Evolutionary conservation across 2,797 vertebrate species (phyloP).

Genomic region (Coregonus suidteri): DNA sequence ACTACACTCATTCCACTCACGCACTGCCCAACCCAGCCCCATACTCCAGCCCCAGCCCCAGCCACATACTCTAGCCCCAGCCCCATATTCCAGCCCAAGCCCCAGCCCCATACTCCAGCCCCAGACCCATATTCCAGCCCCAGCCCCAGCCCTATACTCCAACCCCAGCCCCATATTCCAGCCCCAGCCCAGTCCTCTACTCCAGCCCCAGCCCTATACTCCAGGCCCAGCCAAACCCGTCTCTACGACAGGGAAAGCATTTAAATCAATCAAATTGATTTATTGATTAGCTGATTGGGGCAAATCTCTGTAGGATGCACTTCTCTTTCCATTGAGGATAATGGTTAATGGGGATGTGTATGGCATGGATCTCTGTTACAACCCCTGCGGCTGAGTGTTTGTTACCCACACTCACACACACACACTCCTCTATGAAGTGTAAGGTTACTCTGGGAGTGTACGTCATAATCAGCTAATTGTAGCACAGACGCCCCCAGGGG

Average conservation of each 20-base stretch:
- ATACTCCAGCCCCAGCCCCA: too few relatives aligned
- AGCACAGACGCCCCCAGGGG: slow-evolving; percentile 10
- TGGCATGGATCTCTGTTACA: slow-evolving; percentile 36
- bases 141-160: background rate
- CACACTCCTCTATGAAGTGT: slow-evolving; percentile 22
- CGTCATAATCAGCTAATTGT: slow-evolving; percentile 33
- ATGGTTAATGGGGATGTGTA: slow-evolving; percentile 49
- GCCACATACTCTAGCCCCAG: too few relatives aligned
- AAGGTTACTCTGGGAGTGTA: slow-evolving; percentile 40
- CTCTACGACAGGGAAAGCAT: background rate
- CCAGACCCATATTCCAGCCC: too few relatives aligned
- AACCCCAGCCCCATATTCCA: background rate
- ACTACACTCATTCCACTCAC: background rate
- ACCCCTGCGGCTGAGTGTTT: slow-evolving; percentile 34
- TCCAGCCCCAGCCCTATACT: background rate
- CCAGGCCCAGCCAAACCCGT: slow-evolving; percentile 11
- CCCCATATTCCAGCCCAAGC: too few relatives aligned
- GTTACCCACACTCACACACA: slow-evolving; percentile 21
- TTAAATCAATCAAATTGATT: slow-evolving; percentile 49
- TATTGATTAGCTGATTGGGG: slow-evolving; percentile 27
- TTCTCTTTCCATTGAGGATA: slow-evolving; percentile 25
- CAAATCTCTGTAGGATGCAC: slow-evolving; percentile 5
- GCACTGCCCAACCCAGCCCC: background rate
- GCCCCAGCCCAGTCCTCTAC: background rate
- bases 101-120: background rate